Conservation (phyloP, 1,140 invertebrate species). For the Pentalonia nigronervosa region DNA sequence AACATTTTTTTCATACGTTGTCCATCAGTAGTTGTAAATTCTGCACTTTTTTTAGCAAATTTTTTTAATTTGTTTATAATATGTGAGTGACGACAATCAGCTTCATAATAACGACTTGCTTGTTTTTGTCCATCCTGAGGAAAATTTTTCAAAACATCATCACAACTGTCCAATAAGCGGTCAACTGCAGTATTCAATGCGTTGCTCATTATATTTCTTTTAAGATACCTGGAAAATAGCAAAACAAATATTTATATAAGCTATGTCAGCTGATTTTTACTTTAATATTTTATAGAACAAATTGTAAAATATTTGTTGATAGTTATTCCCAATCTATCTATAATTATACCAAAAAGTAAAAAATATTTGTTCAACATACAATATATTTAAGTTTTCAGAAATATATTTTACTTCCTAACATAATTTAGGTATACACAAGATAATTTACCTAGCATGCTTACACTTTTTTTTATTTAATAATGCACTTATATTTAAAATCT, state of each 20-base stretch:
- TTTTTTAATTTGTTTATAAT: neutral
- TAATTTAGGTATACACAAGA: no score
- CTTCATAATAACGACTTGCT: slow-evolving; percentile 11
- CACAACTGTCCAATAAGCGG: neutral
- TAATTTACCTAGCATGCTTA: no score
- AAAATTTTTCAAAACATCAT: neutral
- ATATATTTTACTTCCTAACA: no score
- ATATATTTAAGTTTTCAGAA: no score
- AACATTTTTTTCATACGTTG: neutral
- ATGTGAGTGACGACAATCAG: slow-evolving; percentile 14
- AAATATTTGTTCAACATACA: neutral
- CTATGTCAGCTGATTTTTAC: neutral
- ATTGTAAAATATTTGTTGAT: no score
- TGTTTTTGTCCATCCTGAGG: slow-evolving; percentile 3
- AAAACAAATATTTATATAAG: neutral
- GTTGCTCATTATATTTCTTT: neutral
- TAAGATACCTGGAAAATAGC: neutral
- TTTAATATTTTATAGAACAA: no score
- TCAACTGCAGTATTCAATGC: neutral
- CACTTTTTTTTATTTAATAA: no score
- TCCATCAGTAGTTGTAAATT: neutral
- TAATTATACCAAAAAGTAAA: neutral
- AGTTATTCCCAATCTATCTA: neutral
- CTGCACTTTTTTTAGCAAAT: neutral
- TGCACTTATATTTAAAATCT: no score